Percentiles rank a stretch among this genome's conserved stretches.
phyloP scores from a whole-genome alignment of 2,888 invertebrate genomes.

The Lithodes maja region DNA sequence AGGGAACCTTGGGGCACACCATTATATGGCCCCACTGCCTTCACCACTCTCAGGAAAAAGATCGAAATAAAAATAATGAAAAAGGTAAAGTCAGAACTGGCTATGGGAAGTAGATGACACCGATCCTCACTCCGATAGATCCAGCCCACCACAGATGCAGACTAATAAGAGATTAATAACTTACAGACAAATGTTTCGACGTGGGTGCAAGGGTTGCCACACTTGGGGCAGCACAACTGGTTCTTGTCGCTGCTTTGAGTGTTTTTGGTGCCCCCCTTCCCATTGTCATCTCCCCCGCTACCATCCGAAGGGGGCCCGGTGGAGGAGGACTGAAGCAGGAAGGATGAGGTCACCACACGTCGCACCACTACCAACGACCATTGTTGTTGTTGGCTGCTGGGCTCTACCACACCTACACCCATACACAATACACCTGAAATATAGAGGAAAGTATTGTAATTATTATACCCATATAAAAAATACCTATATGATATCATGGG shows the following conservation, averaged over 20 bases:
- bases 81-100: too few species aligned
- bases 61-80: too few species aligned
- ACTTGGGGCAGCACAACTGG: constrained; percentile 94
- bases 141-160: too few species aligned
- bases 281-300: constrained; percentile 59
- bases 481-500: too few species aligned
- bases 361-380: constrained; percentile 22
- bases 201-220: constrained; percentile 97
- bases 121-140: too few species aligned
- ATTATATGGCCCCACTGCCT: too few species aligned
- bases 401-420: not conserved
- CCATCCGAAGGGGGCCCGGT: constrained; percentile 68
- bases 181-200: constrained; percentile 96
- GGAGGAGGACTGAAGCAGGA: constrained; percentile 46
- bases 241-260: constrained; percentile 53
- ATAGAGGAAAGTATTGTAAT: too few species aligned
- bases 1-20: too few species aligned
- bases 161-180: constrained; percentile 72
- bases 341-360: not conserved
- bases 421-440: constrained; percentile 24
- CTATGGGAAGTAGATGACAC: too few species aligned
- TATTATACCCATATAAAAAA: too few species aligned
- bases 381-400: not conserved
- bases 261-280: constrained; percentile 55
- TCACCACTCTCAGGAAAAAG: too few species aligned